Percentiles rank a stretch among this genome's conserved stretches.
phyloP scores from a whole-genome alignment of 2,113 vertebrate species.

The Etia nguti region DNA sequence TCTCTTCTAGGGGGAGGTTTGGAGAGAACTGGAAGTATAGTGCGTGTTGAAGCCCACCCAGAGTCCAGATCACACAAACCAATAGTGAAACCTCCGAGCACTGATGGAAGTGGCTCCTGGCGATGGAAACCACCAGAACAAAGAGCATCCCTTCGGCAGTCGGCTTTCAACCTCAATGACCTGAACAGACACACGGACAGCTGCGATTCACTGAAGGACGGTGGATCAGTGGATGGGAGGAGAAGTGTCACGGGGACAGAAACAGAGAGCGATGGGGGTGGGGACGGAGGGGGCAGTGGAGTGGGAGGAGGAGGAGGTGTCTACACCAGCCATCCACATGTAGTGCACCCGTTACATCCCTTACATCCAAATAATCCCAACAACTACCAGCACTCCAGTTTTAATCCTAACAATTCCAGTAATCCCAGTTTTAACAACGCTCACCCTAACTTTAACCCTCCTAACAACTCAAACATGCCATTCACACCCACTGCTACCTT shows the following conservation, averaged over 20 bases:
- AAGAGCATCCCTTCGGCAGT: conserved; percentile 83
- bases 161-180: conserved; percentile 83
- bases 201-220: conserved; percentile 85
- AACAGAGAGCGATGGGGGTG: conserved; percentile 33
- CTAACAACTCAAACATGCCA: not conserved
- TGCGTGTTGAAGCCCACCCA: conserved; percentile 90
- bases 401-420: conserved; percentile 6
- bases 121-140: conserved; percentile 88
- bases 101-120: conserved; percentile 91
- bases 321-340: conserved; percentile 43
- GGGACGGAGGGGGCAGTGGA: conserved; percentile 17
- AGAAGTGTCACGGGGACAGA: conserved; percentile 69
- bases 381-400: conserved; percentile 26
- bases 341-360: conserved; percentile 55
- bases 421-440: conserved; percentile 15
- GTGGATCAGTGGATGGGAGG: conserved; percentile 78
- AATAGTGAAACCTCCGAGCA: conserved; percentile 85
- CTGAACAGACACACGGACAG: conserved; percentile 87
- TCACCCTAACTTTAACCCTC: conserved; percentile 11
- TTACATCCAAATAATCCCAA: conserved; percentile 44
- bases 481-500: conserved; percentile 18
- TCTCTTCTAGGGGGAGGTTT: conserved; percentile 34
- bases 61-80: conserved; percentile 79
- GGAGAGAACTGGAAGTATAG: conserved; percentile 75
- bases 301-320: not conserved